phyloP scores from a whole-genome alignment of 2,113 vertebrate genomes.

The Rhinogobius similis region DNA sequence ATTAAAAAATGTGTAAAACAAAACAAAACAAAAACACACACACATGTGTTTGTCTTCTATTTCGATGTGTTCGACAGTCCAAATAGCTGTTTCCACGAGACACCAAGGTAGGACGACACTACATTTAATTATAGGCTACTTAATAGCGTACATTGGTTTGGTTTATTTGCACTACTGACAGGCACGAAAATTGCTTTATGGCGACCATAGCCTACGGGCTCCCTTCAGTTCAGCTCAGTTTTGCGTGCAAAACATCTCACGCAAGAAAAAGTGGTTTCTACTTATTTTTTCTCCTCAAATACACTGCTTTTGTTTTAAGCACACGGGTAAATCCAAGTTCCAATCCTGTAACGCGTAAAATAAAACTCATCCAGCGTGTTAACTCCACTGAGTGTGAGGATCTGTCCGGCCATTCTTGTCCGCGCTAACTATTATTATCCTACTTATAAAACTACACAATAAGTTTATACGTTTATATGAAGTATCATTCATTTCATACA shows the following conservation, averaged over 20 bases:
- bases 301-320: background rate
- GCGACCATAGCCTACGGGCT: conserved; percentile 27
- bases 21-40: no score
- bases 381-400: no score
- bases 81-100: background rate
- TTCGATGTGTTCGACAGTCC: background rate
- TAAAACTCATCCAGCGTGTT: no score
- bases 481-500: no score
- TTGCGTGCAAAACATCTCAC: conserved; percentile 1
- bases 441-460: no score
- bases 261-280: conserved; percentile 4
- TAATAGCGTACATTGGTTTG: conserved; percentile 6
- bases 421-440: no score
- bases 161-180: conserved; percentile 13
- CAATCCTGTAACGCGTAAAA: no score
- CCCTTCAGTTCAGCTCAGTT: conserved; percentile 9
- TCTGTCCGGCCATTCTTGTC: no score
- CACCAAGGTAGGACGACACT: background rate
- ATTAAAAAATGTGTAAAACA: background rate
- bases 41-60: background rate
- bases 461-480: no score
- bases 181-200: conserved; percentile 20
- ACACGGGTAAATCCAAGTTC: no score
- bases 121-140: background rate
- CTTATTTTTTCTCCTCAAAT: background rate